Evolutionary conservation across 2,888 invertebrate species (phyloP).

Genomic region (Chrysopilus asiliformis): DNA sequence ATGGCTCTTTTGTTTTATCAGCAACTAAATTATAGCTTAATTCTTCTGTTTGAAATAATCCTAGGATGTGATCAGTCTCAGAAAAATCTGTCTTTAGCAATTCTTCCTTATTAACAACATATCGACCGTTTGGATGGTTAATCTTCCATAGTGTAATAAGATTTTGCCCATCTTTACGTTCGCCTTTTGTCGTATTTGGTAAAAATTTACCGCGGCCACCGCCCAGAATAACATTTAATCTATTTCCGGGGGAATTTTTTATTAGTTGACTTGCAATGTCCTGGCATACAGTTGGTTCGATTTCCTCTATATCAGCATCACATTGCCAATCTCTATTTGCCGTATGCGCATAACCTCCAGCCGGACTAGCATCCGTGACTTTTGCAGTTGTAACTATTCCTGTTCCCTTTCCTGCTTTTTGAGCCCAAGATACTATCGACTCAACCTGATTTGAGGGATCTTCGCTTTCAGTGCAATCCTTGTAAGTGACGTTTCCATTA

Average conservation of each 20-base stretch:
- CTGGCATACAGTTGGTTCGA: constrained; percentile 29
- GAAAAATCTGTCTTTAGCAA: constrained; percentile 33
- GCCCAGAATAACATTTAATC: constrained; percentile 48
- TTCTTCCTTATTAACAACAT: constrained; percentile 34
- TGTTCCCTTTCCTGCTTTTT: constrained; percentile 42
- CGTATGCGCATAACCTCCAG: constrained; percentile 42
- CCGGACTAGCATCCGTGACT: constrained; percentile 52
- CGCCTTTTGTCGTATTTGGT: constrained; percentile 37
- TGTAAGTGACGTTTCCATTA: constrained; percentile 47
- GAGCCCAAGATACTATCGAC: constrained; percentile 45
- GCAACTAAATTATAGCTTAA: constrained; percentile 41
- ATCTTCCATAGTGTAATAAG: constrained; percentile 42
- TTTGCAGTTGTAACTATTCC: constrained; percentile 53
- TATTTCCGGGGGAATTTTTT: constrained; percentile 45
- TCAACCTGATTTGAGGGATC: constrained; percentile 39
- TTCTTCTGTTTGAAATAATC: constrained; percentile 44
- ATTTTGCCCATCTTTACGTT: constrained; percentile 38
- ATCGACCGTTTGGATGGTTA: constrained; percentile 23
- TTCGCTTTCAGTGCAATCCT: constrained; percentile 46
- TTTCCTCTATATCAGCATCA: constrained; percentile 34
- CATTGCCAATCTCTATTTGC: constrained; percentile 48
- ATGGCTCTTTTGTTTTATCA: constrained; percentile 38
- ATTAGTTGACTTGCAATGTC: constrained; percentile 52
- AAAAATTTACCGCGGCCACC: constrained; percentile 42
- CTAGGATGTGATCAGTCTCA: constrained; percentile 38